Base-by-base conservation (phyloP, 2,888 invertebrate genomes). In the Lochmaea crataegi region DNA sequence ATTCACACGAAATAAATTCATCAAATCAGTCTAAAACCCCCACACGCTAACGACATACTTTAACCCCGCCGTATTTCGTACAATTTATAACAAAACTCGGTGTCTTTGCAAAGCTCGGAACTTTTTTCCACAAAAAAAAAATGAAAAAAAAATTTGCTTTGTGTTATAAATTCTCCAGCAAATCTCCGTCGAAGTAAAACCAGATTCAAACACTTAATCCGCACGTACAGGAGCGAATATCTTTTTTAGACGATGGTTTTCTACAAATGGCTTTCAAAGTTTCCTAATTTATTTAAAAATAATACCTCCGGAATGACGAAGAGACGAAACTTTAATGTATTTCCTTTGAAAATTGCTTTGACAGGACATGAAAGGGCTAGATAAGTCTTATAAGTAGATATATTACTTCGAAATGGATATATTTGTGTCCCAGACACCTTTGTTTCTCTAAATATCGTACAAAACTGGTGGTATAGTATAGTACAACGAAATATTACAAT, bases 211-310 rank as follows among this genome's bases (percentile, higher is more conserved):
- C 38, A 32, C 38, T 14, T 60, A 60, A 60, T 60, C 60, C 60
- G 14, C 60, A 32, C 60, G 38, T 60, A 32, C 60, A 60, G 16
- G 38, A 32, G 32, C 32, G 58, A 38, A 58, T 10, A n/a, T 38
- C 10, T 38, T 26, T 60, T 60, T 60, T n/a, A 58, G n/a, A n/a
- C 32, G 58, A 58, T 58, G 58, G 26, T 12, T 58, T 58, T 12
- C 58, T 58, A 32, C 14, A 26, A n/a, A 58, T 58, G 32, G 60
- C 60, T 60, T 38, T 10, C 26, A 60, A 60, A 60, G 60, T 60
- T 60, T 38, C 12, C 1, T n/a, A 60, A 60, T 60, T 60, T 60
- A 60, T 60, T 60, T 38, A 32, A 60, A 60, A 60, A 38, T 60
- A 60, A 60, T 38, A 14, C 38, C 60, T 60, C 7, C n/a, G 2